Percentiles rank a stretch among this genome's conserved stretches.
phyloP scores from a whole-genome alignment of 2,888 invertebrate species.

The Orchesella flavescens region DNA sequence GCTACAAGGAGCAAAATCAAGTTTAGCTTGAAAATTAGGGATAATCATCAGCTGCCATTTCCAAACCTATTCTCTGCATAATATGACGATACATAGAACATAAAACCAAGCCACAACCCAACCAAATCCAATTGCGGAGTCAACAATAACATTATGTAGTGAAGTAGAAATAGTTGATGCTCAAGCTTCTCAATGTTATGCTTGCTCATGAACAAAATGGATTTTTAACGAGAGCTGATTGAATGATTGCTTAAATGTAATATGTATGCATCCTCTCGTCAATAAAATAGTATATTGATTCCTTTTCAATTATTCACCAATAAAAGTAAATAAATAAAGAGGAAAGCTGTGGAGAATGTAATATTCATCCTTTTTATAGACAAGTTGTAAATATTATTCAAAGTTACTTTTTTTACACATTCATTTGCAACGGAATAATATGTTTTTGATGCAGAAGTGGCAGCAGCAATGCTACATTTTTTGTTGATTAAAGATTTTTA shows the following conservation, averaged over 20 bases:
- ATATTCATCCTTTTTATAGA: too few species aligned
- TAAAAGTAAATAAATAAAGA: neutral
- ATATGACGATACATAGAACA: too few species aligned
- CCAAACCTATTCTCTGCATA: neutral
- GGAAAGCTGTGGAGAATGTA: too few species aligned
- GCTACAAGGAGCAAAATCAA: neutral
- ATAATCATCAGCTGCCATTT: constrained; percentile 13
- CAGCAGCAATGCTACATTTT: too few species aligned
- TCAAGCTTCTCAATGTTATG: too few species aligned
- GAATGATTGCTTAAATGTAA: neutral
- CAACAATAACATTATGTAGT: neutral
- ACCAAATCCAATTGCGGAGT: constrained; percentile 10
- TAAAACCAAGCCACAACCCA: neutral
- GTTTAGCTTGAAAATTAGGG: neutral
- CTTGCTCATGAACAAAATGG: neutral
- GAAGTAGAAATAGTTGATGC: neutral
- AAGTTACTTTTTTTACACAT: too few species aligned
- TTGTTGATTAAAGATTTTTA: too few species aligned
- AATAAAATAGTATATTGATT: neutral
- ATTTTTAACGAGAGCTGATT: constrained; percentile 9
- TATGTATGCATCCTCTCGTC: neutral
- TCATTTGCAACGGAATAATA: too few species aligned
- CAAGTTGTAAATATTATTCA: too few species aligned
- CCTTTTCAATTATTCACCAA: constrained; percentile 9
- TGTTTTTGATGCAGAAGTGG: too few species aligned